Evolutionary conservation across 2,888 invertebrate species (phyloP), one percentile per base, ranked within the genome.

Genomic region (Dolichomitus sp.): DNA sequence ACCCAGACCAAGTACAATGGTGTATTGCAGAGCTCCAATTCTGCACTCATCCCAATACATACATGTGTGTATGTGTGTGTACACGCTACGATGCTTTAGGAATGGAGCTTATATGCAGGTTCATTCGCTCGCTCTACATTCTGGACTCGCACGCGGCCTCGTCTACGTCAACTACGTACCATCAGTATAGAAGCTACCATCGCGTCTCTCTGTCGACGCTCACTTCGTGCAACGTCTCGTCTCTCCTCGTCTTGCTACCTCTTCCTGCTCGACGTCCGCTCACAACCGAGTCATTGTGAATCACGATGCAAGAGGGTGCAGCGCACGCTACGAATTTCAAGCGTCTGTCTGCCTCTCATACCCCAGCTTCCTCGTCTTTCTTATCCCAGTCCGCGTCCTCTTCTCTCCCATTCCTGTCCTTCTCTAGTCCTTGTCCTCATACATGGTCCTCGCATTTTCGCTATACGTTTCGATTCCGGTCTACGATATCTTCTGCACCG

Each of bases 281-380:
- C 57, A 79, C 69, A 77, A 74, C 81, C 59, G 81, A 77, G 79
- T 85, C 83, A 84, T 86, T 87, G 86, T 85, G 87, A 89, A 88
- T 88, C 88, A 82, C 84, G 83, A 83, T 79, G 81, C 80, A 72
- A 79, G 72, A 78, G 65, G 80, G 76, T 65, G 50, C 68, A 77
- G 52, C 70, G 66, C 81, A 85, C 84, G 85, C 74, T 80, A 81
- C 86, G 89, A 89, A 89, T 90, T 88, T 85, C 86, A 88, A 89
- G 81, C 83, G 72, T 70, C 69, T 81, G 50, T 81, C 75, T 66
- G 33, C 48, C 59, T 45, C 66, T 45, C 63, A 37, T 52, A 37
- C 68, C 52, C 65, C 45, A 40, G 23, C 65, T 40, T 69, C 30
- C 50, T 17, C 45, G 65, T 66, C 66, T 45, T 76, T 50, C 40